These are phyloP conservation scores for Melanotus villosus DNA, from an alignment of 2,888 invertebrate species.

Conservation along the genomic window DNA sequence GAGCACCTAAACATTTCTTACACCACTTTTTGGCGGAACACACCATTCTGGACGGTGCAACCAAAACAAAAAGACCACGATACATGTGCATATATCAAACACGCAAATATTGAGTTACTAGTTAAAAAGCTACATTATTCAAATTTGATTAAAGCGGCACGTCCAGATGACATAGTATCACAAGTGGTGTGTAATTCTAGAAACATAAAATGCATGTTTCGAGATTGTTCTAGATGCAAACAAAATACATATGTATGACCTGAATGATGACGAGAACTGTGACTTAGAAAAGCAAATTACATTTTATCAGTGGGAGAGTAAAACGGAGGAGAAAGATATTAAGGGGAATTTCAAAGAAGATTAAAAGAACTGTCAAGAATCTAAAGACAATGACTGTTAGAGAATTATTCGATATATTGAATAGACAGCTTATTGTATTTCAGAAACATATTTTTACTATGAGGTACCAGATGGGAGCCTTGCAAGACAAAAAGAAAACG, in stretches of 20 bases:
- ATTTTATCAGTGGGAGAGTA: neutral
- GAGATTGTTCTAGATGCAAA: too few relatives aligned
- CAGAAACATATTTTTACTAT: neutral
- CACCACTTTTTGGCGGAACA: neutral
- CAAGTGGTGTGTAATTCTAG: neutral
- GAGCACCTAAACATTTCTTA: neutral
- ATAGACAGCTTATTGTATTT: too few relatives aligned
- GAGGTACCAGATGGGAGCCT: slow-evolving; percentile 5
- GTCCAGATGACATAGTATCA: neutral
- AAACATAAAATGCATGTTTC: too few relatives aligned
- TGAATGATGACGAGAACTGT: too few relatives aligned
- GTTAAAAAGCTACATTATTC: neutral
- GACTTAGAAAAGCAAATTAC: too few relatives aligned
- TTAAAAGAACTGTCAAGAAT: neutral
- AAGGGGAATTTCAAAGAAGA: neutral
- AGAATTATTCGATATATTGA: neutral
- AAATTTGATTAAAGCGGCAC: neutral
- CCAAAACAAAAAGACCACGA: neutral
- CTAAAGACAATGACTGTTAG: neutral
- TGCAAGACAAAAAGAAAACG: slow-evolving; percentile 12
- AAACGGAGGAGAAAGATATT: neutral
- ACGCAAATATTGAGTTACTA: neutral
- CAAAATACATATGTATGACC: too few relatives aligned
- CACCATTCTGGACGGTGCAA: neutral
- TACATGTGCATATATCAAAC: neutral